Percentiles rank a stretch among this genome's conserved stretches.
phyloP scores from a whole-genome alignment of 1,140 invertebrate species.

The Saccostrea cuccullata region DNA sequence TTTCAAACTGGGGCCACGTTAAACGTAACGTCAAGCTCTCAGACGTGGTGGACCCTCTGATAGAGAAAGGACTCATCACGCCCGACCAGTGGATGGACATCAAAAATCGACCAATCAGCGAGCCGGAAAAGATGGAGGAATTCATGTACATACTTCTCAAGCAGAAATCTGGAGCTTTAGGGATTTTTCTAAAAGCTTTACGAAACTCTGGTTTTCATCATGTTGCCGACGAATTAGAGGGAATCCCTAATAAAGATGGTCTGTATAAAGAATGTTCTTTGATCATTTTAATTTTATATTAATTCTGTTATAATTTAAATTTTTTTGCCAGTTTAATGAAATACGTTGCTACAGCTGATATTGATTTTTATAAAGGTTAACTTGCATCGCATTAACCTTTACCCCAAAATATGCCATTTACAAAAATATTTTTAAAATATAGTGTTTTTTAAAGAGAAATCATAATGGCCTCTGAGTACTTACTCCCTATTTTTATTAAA shows the following conservation, averaged over 20 bases:
- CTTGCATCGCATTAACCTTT: too few species aligned
- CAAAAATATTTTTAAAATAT: too few species aligned
- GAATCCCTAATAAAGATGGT: neutral
- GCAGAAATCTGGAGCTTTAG: slow-evolving; percentile 14
- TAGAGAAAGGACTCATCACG: slow-evolving; percentile 23
- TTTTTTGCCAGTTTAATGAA: too few species aligned
- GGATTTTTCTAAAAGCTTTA: slow-evolving; percentile 33
- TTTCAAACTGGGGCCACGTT: slow-evolving; percentile 34
- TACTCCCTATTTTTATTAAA: too few species aligned
- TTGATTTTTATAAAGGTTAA: too few species aligned
- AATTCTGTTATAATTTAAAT: too few species aligned
- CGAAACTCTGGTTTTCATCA: neutral
- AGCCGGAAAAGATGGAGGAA: slow-evolving; percentile 47
- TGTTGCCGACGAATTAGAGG: neutral
- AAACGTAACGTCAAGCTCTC: slow-evolving; percentile 28
- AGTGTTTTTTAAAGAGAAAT: too few species aligned
- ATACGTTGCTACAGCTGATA: too few species aligned
- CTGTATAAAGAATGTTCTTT: neutral
- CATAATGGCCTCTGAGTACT: too few species aligned
- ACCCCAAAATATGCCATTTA: too few species aligned
- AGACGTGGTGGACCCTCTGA: slow-evolving; percentile 38
- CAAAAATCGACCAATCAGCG: slow-evolving; percentile 37
- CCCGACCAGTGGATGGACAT: slow-evolving; percentile 48
- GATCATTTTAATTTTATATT: too few species aligned
- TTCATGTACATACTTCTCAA: slow-evolving; percentile 41